Percentiles rank a stretch among this genome's conserved stretches.
phyloP scores from a whole-genome alignment of 2,113 vertebrate genomes.

The Lagenorhynchus albirostris region DNA sequence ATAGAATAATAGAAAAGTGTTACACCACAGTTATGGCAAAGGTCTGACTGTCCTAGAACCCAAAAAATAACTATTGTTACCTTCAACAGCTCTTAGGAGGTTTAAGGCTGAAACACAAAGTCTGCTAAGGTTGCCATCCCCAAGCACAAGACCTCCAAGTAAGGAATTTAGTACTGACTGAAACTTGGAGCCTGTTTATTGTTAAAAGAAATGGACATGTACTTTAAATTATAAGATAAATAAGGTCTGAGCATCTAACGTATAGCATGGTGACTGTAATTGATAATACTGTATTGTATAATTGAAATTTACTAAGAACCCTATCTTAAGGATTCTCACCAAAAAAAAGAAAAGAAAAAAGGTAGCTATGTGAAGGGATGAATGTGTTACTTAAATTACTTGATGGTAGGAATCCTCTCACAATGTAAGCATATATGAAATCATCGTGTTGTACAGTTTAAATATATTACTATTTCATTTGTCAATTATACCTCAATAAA shows the following conservation, averaged over 20 bases:
- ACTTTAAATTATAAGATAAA: background rate
- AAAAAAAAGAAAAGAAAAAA: background rate
- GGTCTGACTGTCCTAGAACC: background rate
- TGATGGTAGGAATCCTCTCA: background rate
- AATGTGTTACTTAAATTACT: background rate
- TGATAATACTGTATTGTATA: background rate
- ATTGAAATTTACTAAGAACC: background rate
- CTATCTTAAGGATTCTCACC: background rate
- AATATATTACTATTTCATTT: background rate
- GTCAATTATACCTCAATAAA: slow-evolving; percentile 3
- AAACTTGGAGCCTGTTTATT: background rate
- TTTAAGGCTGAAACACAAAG: background rate
- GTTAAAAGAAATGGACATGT: background rate
- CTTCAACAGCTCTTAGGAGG: background rate
- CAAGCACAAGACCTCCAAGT: background rate
- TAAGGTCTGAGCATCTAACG: background rate
- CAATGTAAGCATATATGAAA: background rate
- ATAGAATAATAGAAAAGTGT: background rate
- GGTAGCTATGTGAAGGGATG: background rate
- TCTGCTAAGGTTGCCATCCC: background rate
- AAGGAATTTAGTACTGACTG: background rate
- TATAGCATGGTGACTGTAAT: background rate
- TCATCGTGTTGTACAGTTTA: background rate
- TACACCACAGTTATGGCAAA: background rate
- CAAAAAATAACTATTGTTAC: background rate